A percentile compares a stretch with the other conserved stretches of the same genome.
These are phyloP conservation scores for Pardalotus punctatus DNA, from an alignment of 2,113 vertebrate species.

Conservation along the genomic window DNA sequence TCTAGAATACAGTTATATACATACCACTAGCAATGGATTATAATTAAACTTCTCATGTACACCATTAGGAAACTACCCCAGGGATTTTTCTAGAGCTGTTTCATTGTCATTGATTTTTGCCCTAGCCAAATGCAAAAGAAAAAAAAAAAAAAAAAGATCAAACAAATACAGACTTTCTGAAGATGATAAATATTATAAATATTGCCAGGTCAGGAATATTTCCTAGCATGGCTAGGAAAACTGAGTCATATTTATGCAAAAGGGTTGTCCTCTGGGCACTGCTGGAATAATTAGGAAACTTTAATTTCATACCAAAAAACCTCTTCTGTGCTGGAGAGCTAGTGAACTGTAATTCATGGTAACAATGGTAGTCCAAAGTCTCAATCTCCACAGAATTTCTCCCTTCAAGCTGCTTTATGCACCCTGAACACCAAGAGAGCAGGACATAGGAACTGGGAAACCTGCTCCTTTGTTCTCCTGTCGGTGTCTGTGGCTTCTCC, in stretches of 20 bases:
- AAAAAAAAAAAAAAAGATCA: neutral
- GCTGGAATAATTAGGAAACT: neutral
- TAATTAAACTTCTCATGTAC: neutral
- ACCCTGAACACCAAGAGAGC: neutral
- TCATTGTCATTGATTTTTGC: neutral
- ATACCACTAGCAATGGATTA: neutral
- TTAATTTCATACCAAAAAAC: neutral
- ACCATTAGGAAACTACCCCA: neutral
- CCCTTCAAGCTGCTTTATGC: neutral
- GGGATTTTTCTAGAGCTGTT: neutral
- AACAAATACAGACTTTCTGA: neutral
- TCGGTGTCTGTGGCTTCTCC: neutral
- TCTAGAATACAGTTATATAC: neutral
- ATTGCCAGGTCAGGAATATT: neutral
- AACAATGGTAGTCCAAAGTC: neutral
- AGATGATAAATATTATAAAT: neutral
- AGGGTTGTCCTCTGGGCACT: neutral
- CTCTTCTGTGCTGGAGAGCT: neutral
- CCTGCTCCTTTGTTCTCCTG: neutral
- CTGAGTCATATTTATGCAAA: neutral
- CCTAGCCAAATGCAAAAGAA: neutral
- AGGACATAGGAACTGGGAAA: neutral
- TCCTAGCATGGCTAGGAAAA: neutral
- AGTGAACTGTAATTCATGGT: neutral
- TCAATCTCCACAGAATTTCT: neutral